Conservation (phyloP, 2,888 invertebrate genomes). For the Coelinius sp. region DNA sequence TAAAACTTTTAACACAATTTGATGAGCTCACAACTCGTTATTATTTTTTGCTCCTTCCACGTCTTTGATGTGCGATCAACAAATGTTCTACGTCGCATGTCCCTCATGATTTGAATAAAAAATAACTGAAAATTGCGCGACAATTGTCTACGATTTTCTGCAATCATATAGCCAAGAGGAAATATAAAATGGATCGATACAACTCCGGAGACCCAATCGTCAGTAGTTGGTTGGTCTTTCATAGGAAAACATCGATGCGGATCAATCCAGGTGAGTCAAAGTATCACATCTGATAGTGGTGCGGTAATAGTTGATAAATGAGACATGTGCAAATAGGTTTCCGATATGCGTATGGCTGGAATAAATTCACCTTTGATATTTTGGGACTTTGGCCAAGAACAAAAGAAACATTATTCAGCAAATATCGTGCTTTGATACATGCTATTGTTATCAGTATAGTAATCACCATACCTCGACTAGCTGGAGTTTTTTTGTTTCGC, state of each 20-base stretch:
- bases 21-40: too few relatives aligned
- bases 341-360: slow-evolving; percentile 18
- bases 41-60: too few relatives aligned
- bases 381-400: slow-evolving; percentile 10
- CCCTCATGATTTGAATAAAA: not conserved
- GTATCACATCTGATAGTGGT: not conserved
- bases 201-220: not conserved
- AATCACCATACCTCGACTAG: not conserved
- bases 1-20: not conserved
- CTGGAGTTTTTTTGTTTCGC: not conserved
- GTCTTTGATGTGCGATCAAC: too few relatives aligned
- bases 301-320: too few relatives aligned
- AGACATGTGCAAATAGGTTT: not conserved
- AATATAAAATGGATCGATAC: not conserved
- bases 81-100: too few relatives aligned
- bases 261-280: not conserved
- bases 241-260: not conserved
- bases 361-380: not conserved
- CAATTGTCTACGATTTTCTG: not conserved
- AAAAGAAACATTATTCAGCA: not conserved
- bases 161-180: not conserved
- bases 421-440: not conserved
- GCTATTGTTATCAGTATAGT: not conserved
- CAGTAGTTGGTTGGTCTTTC: not conserved
- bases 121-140: not conserved